These are phyloP conservation scores for Carassius auratus DNA, from an alignment of 2,113 vertebrate genomes.

Conservation along the genomic window DNA sequence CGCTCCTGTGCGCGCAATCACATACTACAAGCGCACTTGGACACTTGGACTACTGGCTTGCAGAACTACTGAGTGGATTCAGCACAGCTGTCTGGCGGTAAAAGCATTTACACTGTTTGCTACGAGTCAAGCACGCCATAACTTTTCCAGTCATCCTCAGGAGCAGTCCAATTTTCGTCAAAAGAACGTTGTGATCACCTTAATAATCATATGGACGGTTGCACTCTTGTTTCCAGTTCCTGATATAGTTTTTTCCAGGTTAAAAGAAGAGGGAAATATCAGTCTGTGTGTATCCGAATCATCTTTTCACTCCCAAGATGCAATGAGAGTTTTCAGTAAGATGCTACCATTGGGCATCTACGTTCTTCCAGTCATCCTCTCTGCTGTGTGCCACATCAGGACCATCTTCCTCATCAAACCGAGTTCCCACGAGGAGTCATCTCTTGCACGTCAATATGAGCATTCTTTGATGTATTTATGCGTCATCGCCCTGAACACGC, in stretches of 20 bases:
- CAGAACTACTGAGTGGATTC: slow-evolving; percentile 79
- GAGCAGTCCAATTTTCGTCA: slow-evolving; percentile 46
- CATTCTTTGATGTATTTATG: slow-evolving; percentile 71
- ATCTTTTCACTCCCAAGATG: slow-evolving; percentile 69
- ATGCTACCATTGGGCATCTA: slow-evolving; percentile 72
- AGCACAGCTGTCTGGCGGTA: slow-evolving; percentile 76
- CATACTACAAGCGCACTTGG: slow-evolving; percentile 78
- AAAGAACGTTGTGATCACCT: slow-evolving; percentile 64
- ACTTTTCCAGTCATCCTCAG: slow-evolving; percentile 51
- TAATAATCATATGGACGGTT: slow-evolving; percentile 65
- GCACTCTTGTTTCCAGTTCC: slow-evolving; percentile 74
- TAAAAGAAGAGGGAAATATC: slow-evolving; percentile 55
- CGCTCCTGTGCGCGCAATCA: slow-evolving; percentile 72
- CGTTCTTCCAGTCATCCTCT: slow-evolving; percentile 69
- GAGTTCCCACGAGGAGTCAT: slow-evolving; percentile 52
- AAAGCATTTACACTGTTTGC: slow-evolving; percentile 78
- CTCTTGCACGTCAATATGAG: slow-evolving; percentile 63
- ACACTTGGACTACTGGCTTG: slow-evolving; percentile 75
- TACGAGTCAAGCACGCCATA: slow-evolving; percentile 70
- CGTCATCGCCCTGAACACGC: slow-evolving; percentile 70
- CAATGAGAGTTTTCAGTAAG: slow-evolving; percentile 77
- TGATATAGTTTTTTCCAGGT: slow-evolving; percentile 72
- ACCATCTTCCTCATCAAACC: slow-evolving; percentile 68
- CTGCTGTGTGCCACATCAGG: slow-evolving; percentile 71
- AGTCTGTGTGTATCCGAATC: slow-evolving; percentile 67